Evolutionary conservation across 1,140 invertebrate species (phyloP), one percentile per base, ranked within the genome.

Genomic region (Platyscapa corneri): DNA sequence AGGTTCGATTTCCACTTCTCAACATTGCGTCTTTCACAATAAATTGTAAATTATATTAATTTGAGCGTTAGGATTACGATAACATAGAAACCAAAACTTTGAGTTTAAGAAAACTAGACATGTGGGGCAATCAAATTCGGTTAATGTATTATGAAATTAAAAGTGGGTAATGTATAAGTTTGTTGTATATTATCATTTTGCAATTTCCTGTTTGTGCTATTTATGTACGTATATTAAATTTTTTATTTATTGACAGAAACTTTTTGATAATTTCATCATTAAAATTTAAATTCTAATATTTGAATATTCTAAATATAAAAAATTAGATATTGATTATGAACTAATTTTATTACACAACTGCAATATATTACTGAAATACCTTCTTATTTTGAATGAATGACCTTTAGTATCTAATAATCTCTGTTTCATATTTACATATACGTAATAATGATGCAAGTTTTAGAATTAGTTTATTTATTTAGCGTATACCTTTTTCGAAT

Each of bases 51-150:
- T 76, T 53, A 30, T 27, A 53, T 76, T 53, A 76, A 78, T 34
- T 60, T 32, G 23, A 77, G 53, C 53, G 32, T 53, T 39, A 46
- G 37, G 1, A 37, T 60, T 64, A 56, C 49, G 23, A 18, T 64
- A 75, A 75, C 42, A 39, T 65, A 20, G 64, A 72, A 46, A 32
- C n/a, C 14, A 30, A 49, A 82, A 70, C 39, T 53, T 77, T 56
- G 30, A 42, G n/a, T 49, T 46, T 49, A 34, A 53, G 56, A 32
- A 10, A 39, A 42, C n/a, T 53, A n/a, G 49, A 49, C n/a, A 82
- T 42, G 77, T 75, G 46, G 49, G 42, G 81, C 75, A 86, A 86
- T 78, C 83, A 83, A 80, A 83, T 76, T 86, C 64, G 75, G 74
- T 74, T 83, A 42, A 65, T 64, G 34, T 64, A 53, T 80, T 79